Percentiles rank a stretch among this genome's conserved stretches.
phyloP scores from a whole-genome alignment of 2,797 vertebrate species.

The Melanotaenia trifasciata region DNA sequence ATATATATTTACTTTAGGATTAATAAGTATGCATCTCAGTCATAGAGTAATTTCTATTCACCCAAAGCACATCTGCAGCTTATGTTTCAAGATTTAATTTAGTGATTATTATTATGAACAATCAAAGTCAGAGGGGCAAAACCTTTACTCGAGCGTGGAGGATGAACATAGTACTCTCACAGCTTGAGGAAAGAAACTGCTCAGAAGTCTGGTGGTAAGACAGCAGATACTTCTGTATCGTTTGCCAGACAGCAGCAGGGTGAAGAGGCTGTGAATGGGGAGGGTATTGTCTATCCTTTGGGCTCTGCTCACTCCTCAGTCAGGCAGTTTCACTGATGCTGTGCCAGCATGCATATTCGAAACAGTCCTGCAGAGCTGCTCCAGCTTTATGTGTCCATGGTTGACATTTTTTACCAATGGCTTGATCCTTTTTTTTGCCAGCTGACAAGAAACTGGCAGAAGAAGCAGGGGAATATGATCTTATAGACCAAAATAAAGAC shows the following conservation, averaged over 20 bases:
- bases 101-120: neutral
- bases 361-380: constrained; percentile 3
- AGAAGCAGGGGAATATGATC: neutral
- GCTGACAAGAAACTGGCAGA: neutral
- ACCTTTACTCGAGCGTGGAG: neutral
- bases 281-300: neutral
- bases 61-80: neutral
- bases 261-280: constrained; percentile 2
- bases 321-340: constrained; percentile 1
- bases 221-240: neutral
- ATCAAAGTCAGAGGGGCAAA: neutral
- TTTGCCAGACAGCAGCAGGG: neutral
- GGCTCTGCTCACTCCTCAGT: neutral
- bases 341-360: neutral
- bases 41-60: neutral
- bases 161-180: neutral
- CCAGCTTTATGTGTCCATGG: constrained; percentile 14
- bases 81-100: neutral
- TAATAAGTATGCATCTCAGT: neutral
- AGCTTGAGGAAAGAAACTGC: neutral
- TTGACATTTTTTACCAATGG: constrained; percentile 5
- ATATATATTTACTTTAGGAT: neutral
- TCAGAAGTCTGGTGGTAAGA: neutral
- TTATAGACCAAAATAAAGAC: constrained; percentile 4
- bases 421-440: neutral